phyloP scores from a whole-genome alignment of 2,888 invertebrate species.

The Lochmaea capreae region DNA sequence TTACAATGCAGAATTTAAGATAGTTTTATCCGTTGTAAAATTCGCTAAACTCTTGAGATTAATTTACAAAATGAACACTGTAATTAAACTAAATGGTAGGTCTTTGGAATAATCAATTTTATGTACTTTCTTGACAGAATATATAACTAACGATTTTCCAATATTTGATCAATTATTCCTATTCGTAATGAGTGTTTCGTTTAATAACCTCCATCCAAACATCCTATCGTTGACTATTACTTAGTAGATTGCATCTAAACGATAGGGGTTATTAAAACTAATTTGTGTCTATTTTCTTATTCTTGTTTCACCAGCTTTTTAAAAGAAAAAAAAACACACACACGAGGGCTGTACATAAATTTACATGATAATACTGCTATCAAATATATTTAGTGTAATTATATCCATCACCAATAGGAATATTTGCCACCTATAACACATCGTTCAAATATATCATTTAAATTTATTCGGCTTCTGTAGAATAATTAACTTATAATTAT shows the following conservation, averaged over 20 bases:
- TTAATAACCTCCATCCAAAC: neutral
- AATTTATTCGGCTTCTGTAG: constrained; percentile 7
- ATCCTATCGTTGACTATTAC: neutral
- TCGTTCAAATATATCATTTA: neutral
- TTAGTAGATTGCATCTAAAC: neutral
- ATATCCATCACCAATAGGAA: neutral
- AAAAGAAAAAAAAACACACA: neutral
- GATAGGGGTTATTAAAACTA: constrained; percentile 1
- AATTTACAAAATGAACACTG: too few species aligned
- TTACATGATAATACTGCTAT: neutral
- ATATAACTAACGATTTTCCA: neutral
- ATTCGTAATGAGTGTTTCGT: neutral
- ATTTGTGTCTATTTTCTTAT: neutral
- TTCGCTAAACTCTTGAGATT: too few species aligned
- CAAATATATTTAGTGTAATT: constrained; percentile 2
- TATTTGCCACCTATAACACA: neutral
- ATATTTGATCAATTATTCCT: neutral
- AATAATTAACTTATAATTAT: constrained; percentile 1
- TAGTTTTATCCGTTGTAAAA: too few species aligned
- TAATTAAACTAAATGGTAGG: too few species aligned
- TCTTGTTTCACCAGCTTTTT: neutral
- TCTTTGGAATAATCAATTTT: neutral
- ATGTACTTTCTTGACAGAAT: neutral
- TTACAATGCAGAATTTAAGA: too few species aligned
- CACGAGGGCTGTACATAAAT: neutral